Conservation (phyloP, 2,888 invertebrate species). For the Eledone cirrhosa region DNA sequence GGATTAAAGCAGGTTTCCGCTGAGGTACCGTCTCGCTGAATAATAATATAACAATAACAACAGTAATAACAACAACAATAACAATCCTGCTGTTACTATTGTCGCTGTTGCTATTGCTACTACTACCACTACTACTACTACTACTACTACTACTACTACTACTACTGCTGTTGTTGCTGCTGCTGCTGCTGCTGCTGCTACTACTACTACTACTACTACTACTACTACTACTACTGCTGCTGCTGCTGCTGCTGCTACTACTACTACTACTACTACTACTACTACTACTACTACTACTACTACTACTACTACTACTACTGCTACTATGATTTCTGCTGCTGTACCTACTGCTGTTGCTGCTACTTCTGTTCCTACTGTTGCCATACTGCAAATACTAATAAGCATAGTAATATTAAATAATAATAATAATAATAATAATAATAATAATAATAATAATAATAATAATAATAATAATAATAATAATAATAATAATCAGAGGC, state of each 20-base stretch:
- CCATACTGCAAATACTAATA: slow-evolving; percentile 26
- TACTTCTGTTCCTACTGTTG: slow-evolving; percentile 31
- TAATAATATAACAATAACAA: no score
- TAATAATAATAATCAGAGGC: no score
- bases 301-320: slow-evolving; percentile 35
- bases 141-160: slow-evolving; percentile 35
- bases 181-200: slow-evolving; percentile 35
- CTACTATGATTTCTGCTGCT: no score
- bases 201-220: slow-evolving; percentile 31
- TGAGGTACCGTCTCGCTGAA: no score
- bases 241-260: slow-evolving; percentile 10
- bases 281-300: slow-evolving; percentile 34
- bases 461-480: no score
- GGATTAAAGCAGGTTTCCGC: no score
- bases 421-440: no score
- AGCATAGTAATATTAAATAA: not conserved
- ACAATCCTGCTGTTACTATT: no score
- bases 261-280: slow-evolving; percentile 35
- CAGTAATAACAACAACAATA: no score
- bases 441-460: no score
- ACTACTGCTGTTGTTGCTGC: slow-evolving; percentile 32
- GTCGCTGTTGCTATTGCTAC: slow-evolving; percentile 21
- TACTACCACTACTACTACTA: slow-evolving; percentile 34
- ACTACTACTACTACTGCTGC: not conserved
- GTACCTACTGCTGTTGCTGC: no score